A percentile compares a stretch with the other conserved stretches of the same genome.
These are phyloP conservation scores for Bombus huntii DNA, from an alignment of 1,140 invertebrate genomes.

Conservation along the genomic window DNA sequence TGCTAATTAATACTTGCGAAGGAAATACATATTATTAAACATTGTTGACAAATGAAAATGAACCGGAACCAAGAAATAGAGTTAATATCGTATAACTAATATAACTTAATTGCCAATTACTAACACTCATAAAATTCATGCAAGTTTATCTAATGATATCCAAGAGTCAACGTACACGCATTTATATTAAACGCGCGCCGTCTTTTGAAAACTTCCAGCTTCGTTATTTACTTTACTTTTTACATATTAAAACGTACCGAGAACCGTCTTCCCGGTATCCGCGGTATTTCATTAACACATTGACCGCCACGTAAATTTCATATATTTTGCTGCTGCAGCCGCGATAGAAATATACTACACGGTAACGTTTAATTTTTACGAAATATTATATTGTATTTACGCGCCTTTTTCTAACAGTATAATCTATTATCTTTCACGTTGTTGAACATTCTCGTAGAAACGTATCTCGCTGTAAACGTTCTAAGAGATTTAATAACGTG, in stretches of 20 bases:
- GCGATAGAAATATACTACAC: no score
- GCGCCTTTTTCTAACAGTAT: no score
- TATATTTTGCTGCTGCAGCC: no score
- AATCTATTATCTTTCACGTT: no score
- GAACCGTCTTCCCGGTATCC: conserved; percentile 30
- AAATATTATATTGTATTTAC: no score
- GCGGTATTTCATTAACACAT: conserved; percentile 27
- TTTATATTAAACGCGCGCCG: not conserved
- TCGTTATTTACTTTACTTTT: conserved; percentile 26
- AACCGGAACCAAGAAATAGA: not conserved
- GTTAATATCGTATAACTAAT: not conserved
- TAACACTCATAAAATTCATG: not conserved
- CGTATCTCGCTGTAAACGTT: no score
- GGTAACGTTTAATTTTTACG: no score
- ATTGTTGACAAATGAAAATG: not conserved
- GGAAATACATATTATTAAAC: not conserved
- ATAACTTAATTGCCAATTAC: not conserved
- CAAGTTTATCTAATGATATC: not conserved
- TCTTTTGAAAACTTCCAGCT: not conserved
- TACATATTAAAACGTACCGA: conserved; percentile 34
- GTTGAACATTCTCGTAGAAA: no score
- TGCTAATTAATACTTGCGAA: not conserved
- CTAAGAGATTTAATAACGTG: no score
- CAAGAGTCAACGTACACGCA: not conserved
- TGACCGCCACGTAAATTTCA: no score